Percentiles rank a stretch among this genome's conserved stretches.
Conservation (phyloP, 2,113 vertebrate species). For the Psammodynastes pulverulentus region DNA sequence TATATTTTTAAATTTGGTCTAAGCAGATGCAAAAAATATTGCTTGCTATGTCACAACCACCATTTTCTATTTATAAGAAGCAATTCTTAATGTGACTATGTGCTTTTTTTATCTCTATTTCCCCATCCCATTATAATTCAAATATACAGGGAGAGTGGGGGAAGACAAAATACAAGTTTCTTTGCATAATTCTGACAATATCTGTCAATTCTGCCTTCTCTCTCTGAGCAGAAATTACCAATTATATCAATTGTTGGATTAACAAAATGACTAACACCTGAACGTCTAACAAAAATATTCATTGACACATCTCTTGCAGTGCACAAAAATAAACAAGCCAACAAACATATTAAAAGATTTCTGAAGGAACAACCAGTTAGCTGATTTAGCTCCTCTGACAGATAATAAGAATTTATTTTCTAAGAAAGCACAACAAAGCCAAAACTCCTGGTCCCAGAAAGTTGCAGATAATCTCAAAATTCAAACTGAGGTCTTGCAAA, state of each 20-base stretch:
- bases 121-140: not conserved
- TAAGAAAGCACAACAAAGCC: rapidly evolving
- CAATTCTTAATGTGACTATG: constrained; percentile 37
- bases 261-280: not conserved
- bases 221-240: constrained; percentile 10
- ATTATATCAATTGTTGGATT: not conserved
- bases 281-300: not conserved
- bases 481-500: not conserved
- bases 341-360: not conserved
- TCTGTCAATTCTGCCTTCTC: not conserved
- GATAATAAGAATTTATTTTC: rapidly evolving
- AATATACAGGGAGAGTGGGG: constrained; percentile 3
- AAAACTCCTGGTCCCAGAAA: not conserved
- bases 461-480: not conserved
- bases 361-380: rapidly evolving
- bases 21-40: constrained; percentile 9
- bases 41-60: not conserved
- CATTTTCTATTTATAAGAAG: constrained; percentile 9
- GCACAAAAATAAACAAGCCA: not conserved
- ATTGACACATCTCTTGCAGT: rapidly evolving
- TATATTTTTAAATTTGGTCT: not conserved
- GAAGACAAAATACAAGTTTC: constrained; percentile 24
- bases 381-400: rapidly evolving
- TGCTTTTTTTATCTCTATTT: constrained; percentile 4
- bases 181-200: not conserved